A percentile compares a stretch with the other conserved stretches of the same genome.
Evolutionary conservation across 2,797 vertebrate genomes (phyloP).

Genomic region (Gymnoscopelus microlampas): DNA sequence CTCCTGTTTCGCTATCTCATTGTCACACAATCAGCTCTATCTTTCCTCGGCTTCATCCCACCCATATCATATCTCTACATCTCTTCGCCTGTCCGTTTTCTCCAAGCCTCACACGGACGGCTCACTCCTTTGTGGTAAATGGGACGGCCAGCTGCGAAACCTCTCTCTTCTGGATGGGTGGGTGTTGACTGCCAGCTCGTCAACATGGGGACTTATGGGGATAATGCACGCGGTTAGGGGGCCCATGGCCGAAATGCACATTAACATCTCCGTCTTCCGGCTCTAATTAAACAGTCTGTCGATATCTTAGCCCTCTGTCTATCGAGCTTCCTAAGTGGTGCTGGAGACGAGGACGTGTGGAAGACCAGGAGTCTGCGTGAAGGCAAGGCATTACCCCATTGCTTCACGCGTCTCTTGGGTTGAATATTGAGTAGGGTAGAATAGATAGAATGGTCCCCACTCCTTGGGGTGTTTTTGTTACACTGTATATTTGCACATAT

Average conservation of each 20-base stretch:
- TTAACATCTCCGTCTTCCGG: constrained; percentile 41
- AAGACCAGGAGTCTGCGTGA: too few species aligned
- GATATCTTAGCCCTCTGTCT: constrained; percentile 38
- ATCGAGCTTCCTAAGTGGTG: constrained; percentile 38
- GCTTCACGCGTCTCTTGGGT: too few species aligned
- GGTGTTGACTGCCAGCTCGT: constrained; percentile 38
- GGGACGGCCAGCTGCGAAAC: constrained; percentile 10
- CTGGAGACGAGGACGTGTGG: neutral
- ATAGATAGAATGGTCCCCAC: too few species aligned
- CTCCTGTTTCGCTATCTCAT: constrained; percentile 36
- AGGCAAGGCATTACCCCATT: too few species aligned
- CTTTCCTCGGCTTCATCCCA: constrained; percentile 33
- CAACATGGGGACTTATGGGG: constrained; percentile 39
- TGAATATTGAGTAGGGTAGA: too few species aligned
- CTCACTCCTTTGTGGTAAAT: constrained; percentile 20
- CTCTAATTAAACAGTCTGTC: constrained; percentile 51
- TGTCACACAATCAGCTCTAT: constrained; percentile 21
- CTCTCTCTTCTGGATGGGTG: constrained; percentile 24
- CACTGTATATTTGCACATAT: too few species aligned
- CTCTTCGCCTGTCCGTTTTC: constrained; percentile 30
- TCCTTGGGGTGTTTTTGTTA: too few species aligned
- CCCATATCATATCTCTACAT: constrained; percentile 22
- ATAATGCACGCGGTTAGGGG: constrained; percentile 44
- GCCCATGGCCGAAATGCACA: constrained; percentile 42
- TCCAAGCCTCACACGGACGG: constrained; percentile 12